Percentiles rank a stretch among this genome's conserved stretches.
Conservation (phyloP, 2,113 vertebrate species). For the Antennarius striatus region DNA sequence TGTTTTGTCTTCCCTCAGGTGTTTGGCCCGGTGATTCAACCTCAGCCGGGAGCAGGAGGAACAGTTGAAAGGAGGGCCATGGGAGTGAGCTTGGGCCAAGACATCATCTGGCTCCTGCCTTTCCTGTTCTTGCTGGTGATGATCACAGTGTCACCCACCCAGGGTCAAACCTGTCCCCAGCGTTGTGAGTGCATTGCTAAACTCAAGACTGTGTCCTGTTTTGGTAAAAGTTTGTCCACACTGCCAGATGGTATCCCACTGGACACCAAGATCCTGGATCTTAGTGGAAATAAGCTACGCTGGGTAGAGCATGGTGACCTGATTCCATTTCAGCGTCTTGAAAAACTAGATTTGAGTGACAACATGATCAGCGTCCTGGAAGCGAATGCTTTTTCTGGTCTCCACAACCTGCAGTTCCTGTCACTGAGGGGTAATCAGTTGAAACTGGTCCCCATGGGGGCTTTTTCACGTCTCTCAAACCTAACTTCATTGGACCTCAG, state of each 20-base stretch:
- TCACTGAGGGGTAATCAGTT: slow-evolving; percentile 90
- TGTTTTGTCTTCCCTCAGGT: slow-evolving; percentile 73
- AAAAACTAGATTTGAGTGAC: slow-evolving; percentile 94
- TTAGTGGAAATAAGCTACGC: slow-evolving; percentile 92
- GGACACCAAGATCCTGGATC: slow-evolving; percentile 88
- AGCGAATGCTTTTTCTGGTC: slow-evolving; percentile 89
- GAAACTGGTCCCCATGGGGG: slow-evolving; percentile 91
- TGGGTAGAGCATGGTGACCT: slow-evolving; percentile 92
- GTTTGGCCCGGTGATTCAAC: slow-evolving; percentile 76
- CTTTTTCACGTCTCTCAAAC: slow-evolving; percentile 90
- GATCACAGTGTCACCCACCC: slow-evolving; percentile 47
- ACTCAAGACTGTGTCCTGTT: slow-evolving; percentile 85
- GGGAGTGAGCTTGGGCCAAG: slow-evolving; percentile 73
- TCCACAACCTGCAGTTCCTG: slow-evolving; percentile 85
- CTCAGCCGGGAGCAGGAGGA: slow-evolving; percentile 49
- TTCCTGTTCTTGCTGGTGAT: slow-evolving; percentile 81
- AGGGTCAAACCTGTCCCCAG: slow-evolving; percentile 84
- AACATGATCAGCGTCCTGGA: slow-evolving; percentile 93
- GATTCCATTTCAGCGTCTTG: slow-evolving; percentile 82
- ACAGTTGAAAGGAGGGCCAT: slow-evolving; percentile 75
- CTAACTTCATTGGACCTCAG: slow-evolving; percentile 94
- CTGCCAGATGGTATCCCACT: slow-evolving; percentile 90
- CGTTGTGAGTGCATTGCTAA: slow-evolving; percentile 88
- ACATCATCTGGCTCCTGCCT: slow-evolving; percentile 78
- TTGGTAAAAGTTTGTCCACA: slow-evolving; percentile 86